Base-by-base conservation (phyloP, 2,797 vertebrate genomes). In the Melanotaenia trifasciata region DNA sequence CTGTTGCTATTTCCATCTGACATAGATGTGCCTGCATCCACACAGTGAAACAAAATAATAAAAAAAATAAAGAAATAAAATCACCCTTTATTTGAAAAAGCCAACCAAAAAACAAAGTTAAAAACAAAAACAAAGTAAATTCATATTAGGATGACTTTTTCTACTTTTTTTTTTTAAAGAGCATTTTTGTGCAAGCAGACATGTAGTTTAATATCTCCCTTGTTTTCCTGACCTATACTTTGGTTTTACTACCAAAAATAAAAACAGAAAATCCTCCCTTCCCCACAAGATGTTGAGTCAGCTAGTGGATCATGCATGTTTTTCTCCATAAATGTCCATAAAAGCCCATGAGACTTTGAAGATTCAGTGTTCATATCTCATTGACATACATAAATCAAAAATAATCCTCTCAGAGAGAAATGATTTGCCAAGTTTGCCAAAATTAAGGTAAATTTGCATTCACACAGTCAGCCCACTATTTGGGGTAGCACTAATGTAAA, bases 1-100 rank as follows among this genome's bases (percentile, higher is more conserved):
- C 24, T 78, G 66, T 60, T 70, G 69, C 84, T 83, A n/a, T 38
- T 70, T 79, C 72, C 81, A 32, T 54, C 64, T 64, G 12, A 63
- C 35, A 40, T 43, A 60, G 24, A 67, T 26, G 35, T 53, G 56
- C 26, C 63, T 56, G n/a, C 60, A 67, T 33, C 20, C 43, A 63
- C 35, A 1, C 0, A 72, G 16, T 28, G 11, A 68, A 0, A 14
- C 14, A 45, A 5, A 30, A 51, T 13, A 35, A 36, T 30, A 20
- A 12, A n/a, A n/a, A 5, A n/a, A n/a, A 2, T 14, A 40, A 40
- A 40, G 3, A 40, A 40, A 16, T 40, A 14, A 40, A 40, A 40
- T 4, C 38, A 40, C 2, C 35, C 4, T 35, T 2, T 2, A 38
- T 61, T 38, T 11, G 1, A 64, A 14, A 18, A 40, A n/a, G 26